phyloP scores from a whole-genome alignment of 1,140 invertebrate species.

The Lethrus apterus region DNA sequence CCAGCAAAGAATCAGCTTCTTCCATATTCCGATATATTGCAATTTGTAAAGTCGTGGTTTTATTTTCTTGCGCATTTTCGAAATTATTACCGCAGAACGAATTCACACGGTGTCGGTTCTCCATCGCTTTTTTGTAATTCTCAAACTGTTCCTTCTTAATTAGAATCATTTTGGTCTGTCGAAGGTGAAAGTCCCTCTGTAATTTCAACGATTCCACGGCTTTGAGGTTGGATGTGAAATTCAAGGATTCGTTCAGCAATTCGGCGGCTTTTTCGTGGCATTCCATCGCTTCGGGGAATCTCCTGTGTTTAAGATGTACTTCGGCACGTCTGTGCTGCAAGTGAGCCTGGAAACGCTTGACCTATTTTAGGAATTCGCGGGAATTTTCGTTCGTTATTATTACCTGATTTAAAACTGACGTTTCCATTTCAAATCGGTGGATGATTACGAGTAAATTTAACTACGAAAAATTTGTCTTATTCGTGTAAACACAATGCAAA shows the following conservation, averaged over 20 bases:
- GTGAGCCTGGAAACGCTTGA: constrained; percentile 49
- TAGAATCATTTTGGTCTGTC: constrained; percentile 49
- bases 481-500: neutral
- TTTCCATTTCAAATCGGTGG: constrained; percentile 25
- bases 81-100: constrained; percentile 26
- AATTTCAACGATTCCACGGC: constrained; percentile 53
- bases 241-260: constrained; percentile 49
- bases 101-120: constrained; percentile 44
- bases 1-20: constrained; percentile 53
- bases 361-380: constrained; percentile 10
- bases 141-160: constrained; percentile 51
- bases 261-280: constrained; percentile 55
- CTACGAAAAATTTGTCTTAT: neutral
- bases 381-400: constrained; percentile 1
- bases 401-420: constrained; percentile 23
- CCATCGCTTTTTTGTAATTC: constrained; percentile 49
- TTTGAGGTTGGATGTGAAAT: constrained; percentile 44
- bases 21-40: constrained; percentile 54
- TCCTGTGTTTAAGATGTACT: constrained; percentile 47
- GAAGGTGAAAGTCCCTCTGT: constrained; percentile 54
- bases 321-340: constrained; percentile 56
- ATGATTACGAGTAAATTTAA: constrained; percentile 2
- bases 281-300: constrained; percentile 55
- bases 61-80: constrained; percentile 39
- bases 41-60: constrained; percentile 43